A percentile compares a stretch with the other conserved stretches of the same genome.
phyloP scores from a whole-genome alignment of 2,888 invertebrate genomes.

The Iselma pallidipennis region DNA sequence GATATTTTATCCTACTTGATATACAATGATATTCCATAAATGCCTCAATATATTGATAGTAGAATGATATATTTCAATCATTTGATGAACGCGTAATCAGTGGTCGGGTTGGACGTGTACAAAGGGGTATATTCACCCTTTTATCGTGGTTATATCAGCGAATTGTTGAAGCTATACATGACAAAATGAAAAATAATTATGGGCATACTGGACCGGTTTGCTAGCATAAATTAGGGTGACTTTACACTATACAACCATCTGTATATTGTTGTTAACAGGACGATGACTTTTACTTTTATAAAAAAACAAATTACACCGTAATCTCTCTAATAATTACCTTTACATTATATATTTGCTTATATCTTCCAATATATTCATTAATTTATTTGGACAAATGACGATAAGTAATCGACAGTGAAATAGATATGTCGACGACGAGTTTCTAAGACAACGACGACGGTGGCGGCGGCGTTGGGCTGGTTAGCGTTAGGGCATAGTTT shows the following conservation, averaged over 20 bases:
- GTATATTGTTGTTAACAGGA: neutral
- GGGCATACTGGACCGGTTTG: conserved; percentile 7
- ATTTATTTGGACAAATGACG: conserved; percentile 21
- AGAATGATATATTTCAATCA: neutral
- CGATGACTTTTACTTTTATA: neutral
- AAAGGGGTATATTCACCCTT: neutral
- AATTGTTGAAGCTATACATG: conserved; percentile 1
- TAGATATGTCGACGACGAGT: conserved; percentile 14
- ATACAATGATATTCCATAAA: neutral
- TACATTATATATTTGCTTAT: no score
- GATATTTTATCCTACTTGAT: no score
- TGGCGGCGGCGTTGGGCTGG: conserved; percentile 23
- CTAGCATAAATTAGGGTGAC: conserved; percentile 16
- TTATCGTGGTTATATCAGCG: neutral
- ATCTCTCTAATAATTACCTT: no score
- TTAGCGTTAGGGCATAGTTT: conserved; percentile 21
- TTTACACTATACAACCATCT: neutral
- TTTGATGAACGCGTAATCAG: conserved; percentile 4
- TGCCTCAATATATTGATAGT: neutral
- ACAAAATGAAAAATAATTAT: conserved; percentile 26
- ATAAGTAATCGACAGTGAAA: conserved; percentile 8
- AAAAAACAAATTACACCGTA: no score
- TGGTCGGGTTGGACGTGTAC: neutral
- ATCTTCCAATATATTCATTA: neutral
- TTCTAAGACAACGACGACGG: conserved; percentile 28